Percentiles rank a stretch among this genome's conserved stretches.
These are phyloP conservation scores for Oreohelix idahoensis DNA, from an alignment of 1,140 invertebrate species.

Conservation along the genomic window DNA sequence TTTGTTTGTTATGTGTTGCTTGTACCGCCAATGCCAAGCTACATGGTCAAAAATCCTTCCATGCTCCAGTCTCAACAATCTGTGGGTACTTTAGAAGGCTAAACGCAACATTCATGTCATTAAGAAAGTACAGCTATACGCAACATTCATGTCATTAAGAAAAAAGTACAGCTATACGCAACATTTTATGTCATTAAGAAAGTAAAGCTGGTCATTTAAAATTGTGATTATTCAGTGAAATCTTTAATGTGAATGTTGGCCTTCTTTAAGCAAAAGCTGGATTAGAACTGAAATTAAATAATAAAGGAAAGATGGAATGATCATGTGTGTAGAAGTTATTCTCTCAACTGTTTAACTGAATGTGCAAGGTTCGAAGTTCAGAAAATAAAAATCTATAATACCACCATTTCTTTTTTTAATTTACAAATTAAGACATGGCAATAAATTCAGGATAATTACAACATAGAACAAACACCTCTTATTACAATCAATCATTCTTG, in stretches of 20 bases:
- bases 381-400: neutral
- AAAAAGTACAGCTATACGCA: no score
- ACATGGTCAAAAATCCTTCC: slow-evolving; percentile 75
- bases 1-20: no score
- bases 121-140: slow-evolving; percentile 24
- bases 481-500: slow-evolving; percentile 1
- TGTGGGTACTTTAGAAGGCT: slow-evolving; percentile 63
- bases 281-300: neutral
- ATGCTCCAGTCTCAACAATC: slow-evolving; percentile 63
- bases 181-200: no score
- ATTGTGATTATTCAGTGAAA: slow-evolving; percentile 4
- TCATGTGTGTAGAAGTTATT: slow-evolving; percentile 44
- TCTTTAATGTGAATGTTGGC: slow-evolving; percentile 25
- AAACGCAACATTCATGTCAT: slow-evolving; percentile 48
- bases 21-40: slow-evolving; percentile 41
- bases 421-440: neutral
- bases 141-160: no score
- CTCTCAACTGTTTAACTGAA: neutral
- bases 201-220: no score
- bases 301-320: slow-evolving; percentile 54
- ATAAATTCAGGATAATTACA: no score
- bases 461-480: neutral
- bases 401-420: neutral
- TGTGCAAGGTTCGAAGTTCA: neutral
- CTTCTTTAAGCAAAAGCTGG: slow-evolving; percentile 1